A percentile compares a stretch with the other conserved stretches of the same genome.
Conservation (phyloP, 2,888 invertebrate genomes). For the Bursaphelenchus okinawaensis region DNA sequence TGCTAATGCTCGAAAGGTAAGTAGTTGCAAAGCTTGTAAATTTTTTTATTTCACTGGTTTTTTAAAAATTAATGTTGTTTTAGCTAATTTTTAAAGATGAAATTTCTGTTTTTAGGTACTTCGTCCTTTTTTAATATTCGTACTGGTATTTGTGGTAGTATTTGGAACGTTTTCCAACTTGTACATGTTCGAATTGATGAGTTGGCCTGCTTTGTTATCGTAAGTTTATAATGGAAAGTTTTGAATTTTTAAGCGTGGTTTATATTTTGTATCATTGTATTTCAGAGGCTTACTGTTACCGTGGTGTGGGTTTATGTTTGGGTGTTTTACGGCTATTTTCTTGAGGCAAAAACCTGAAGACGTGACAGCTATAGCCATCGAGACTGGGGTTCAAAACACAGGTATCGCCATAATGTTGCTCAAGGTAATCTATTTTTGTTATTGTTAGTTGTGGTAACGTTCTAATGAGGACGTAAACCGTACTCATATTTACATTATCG, state of each 20-base stretch:
- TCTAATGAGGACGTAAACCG: too few species aligned
- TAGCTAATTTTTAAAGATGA: too few species aligned
- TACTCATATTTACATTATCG: not conserved
- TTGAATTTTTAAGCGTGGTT: too few species aligned
- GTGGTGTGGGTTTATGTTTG: conserved; percentile 61
- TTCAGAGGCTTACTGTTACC: conserved; percentile 60
- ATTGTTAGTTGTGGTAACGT: not conserved
- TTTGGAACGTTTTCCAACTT: conserved; percentile 61
- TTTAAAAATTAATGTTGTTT: too few species aligned
- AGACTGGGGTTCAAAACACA: conserved; percentile 59
- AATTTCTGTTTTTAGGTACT: conserved; percentile 45
- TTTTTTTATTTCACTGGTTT: not conserved
- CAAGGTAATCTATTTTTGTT: conserved; percentile 35
- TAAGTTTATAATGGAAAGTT: conserved; percentile 21
- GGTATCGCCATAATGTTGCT: conserved; percentile 60
- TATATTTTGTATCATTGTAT: not conserved
- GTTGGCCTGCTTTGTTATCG: conserved; percentile 52
- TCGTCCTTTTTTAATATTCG: conserved; percentile 59
- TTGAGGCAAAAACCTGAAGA: conserved; percentile 45
- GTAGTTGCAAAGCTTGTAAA: conserved; percentile 4
- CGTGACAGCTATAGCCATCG: conserved; percentile 58
- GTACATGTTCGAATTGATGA: conserved; percentile 60
- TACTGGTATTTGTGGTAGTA: conserved; percentile 59
- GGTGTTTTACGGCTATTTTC: conserved; percentile 58
- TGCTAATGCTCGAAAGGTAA: conserved; percentile 52